A percentile compares a stretch with the other conserved stretches of the same genome.
phyloP scores from a whole-genome alignment of 2,888 invertebrate genomes.

The Dioctria linearis region DNA sequence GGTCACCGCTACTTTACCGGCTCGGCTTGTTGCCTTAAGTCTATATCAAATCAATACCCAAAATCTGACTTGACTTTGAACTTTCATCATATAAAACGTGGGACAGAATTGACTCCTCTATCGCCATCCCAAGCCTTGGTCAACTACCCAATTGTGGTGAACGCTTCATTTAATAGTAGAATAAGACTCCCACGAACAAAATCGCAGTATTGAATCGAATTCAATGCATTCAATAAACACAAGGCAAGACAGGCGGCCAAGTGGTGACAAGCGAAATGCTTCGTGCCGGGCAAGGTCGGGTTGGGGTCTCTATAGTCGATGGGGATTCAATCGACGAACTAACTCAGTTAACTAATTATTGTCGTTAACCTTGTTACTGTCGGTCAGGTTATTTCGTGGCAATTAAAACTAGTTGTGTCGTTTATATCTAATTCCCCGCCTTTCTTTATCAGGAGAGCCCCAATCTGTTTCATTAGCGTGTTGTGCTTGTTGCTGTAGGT shows the following conservation, averaged over 20 bases:
- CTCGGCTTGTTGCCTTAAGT: too few relatives aligned
- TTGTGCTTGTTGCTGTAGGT: too few relatives aligned
- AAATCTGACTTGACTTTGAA: conserved; percentile 28
- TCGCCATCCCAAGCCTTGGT: background rate
- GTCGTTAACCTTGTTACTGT: conserved; percentile 30
- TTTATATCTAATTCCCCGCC: background rate
- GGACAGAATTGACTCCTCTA: conserved; percentile 10
- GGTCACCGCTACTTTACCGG: too few relatives aligned
- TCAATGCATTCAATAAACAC: conserved; percentile 16
- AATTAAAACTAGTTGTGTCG: conserved; percentile 30
- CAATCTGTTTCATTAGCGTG: background rate
- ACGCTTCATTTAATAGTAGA: conserved; percentile 7
- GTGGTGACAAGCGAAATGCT: too few relatives aligned
- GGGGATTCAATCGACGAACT: conserved; percentile 19
- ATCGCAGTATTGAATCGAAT: background rate
- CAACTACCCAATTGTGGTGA: background rate
- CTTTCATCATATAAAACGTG: conserved; percentile 18
- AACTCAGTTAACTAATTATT: conserved; percentile 14
- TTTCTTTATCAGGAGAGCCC: too few relatives aligned
- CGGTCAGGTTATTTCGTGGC: conserved; percentile 7
- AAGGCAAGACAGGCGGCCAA: too few relatives aligned
- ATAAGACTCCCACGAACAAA: background rate
- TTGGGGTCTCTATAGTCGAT: background rate
- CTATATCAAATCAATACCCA: background rate
- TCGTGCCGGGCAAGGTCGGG: background rate